phyloP scores from a whole-genome alignment of 1,140 invertebrate species.

The Bombus fervidus region DNA sequence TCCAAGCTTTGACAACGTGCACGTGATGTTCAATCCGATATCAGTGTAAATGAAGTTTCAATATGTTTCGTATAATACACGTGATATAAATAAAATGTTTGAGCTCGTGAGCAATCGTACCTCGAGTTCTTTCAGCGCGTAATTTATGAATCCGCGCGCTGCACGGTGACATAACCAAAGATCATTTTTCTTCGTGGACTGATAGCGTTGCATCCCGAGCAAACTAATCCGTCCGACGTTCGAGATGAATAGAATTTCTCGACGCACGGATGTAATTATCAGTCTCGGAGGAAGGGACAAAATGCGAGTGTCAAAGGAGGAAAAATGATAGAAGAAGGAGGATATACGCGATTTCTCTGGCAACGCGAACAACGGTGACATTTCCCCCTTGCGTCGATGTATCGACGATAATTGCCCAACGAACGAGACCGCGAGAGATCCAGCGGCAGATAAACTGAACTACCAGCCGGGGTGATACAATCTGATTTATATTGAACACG shows the following conservation, averaged over 20 bases:
- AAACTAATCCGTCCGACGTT: slow-evolving; percentile 52
- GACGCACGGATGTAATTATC: slow-evolving; percentile 50
- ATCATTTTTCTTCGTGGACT: slow-evolving; percentile 56
- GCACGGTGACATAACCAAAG: slow-evolving; percentile 27
- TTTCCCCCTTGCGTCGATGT: slow-evolving; percentile 74
- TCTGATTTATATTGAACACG: slow-evolving; percentile 78
- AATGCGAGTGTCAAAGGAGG: too few relatives aligned
- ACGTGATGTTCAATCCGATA: too few relatives aligned
- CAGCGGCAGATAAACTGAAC: slow-evolving; percentile 66
- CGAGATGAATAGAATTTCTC: slow-evolving; percentile 61
- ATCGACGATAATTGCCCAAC: slow-evolving; percentile 77
- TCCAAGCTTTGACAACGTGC: too few relatives aligned
- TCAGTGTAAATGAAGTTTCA: too few relatives aligned
- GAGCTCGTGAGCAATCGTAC: neutral
- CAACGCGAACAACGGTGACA: slow-evolving; percentile 62
- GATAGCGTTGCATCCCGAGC: slow-evolving; percentile 23
- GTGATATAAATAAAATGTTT: too few relatives aligned
- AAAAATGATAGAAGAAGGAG: neutral
- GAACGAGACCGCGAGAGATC: slow-evolving; percentile 69
- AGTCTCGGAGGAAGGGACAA: neutral
- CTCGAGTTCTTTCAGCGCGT: slow-evolving; percentile 22
- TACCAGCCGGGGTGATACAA: slow-evolving; percentile 73
- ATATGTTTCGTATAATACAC: too few relatives aligned
- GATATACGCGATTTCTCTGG: slow-evolving; percentile 50
- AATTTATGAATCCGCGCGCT: slow-evolving; percentile 53